phyloP scores from a whole-genome alignment of 2,113 vertebrate species.

The Malaclemys terrapin region DNA sequence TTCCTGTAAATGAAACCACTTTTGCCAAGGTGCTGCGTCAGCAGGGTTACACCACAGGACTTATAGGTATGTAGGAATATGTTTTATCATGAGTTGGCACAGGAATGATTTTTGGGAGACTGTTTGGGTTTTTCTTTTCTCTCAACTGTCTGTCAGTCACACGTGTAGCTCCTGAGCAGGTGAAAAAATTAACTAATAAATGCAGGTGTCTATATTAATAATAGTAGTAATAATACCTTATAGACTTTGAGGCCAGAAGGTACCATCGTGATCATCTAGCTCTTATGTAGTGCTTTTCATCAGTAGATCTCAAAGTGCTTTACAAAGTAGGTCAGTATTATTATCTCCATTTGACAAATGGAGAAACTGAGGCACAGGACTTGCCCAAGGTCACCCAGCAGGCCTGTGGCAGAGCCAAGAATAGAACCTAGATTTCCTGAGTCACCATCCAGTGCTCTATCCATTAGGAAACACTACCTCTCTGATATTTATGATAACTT shows the following conservation, averaged over 20 bases:
- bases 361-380: not conserved
- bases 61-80: conserved; percentile 60
- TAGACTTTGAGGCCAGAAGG: not conserved
- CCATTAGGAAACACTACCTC: not conserved
- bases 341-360: not conserved
- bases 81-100: accelerated
- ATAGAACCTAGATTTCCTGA: not conserved
- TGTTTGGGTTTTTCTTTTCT: not conserved
- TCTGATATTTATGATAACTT: not conserved
- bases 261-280: not conserved
- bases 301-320: not conserved
- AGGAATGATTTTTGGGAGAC: not conserved
- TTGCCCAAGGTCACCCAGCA: not conserved
- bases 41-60: conserved; percentile 70
- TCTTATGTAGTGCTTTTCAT: not conserved
- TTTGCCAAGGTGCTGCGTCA: conserved; percentile 70
- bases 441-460: not conserved
- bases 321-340: not conserved
- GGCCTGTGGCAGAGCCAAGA: not conserved
- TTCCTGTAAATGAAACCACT: conserved; percentile 75
- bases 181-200: not conserved
- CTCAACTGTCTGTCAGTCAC: not conserved
- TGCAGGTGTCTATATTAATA: not conserved
- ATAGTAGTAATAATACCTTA: not conserved
- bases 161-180: not conserved